phyloP scores from a whole-genome alignment of 2,888 invertebrate species.

The Mellilla xanthometata region DNA sequence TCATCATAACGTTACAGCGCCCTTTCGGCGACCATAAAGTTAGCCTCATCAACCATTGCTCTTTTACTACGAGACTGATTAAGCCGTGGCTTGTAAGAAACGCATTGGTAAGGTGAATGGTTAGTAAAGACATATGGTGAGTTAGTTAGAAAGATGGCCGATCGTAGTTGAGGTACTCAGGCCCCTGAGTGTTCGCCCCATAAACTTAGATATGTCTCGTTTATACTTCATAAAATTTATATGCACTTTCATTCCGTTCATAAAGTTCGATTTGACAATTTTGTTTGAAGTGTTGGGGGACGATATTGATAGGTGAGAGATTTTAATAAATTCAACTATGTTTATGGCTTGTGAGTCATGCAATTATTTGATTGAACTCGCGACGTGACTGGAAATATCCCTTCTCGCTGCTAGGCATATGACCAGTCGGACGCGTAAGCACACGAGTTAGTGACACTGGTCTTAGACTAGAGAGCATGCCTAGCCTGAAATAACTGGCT shows the following conservation, averaged over 20 bases:
- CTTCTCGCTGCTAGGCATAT: no score
- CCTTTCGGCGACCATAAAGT: conserved; percentile 31
- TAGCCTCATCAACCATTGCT: conserved; percentile 14
- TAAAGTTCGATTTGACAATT: conserved; percentile 76
- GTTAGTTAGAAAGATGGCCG: conserved; percentile 27
- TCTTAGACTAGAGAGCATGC: no score
- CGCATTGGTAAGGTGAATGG: conserved; percentile 13
- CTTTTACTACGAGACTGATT: neutral
- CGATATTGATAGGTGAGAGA: conserved; percentile 29
- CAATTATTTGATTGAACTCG: neutral
- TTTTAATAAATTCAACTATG: conserved; percentile 10
- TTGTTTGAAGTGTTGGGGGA: conserved; percentile 45
- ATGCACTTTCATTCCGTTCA: conserved; percentile 76
- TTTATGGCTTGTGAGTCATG: conserved; percentile 3
- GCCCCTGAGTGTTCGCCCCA: conserved; percentile 64
- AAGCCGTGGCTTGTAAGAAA: conserved; percentile 20
- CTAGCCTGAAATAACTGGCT: no score
- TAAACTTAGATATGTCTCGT: conserved; percentile 72
- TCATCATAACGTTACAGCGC: conserved; percentile 56
- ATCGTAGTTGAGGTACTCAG: conserved; percentile 35
- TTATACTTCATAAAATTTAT: conserved; percentile 81
- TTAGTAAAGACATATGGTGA: conserved; percentile 13
- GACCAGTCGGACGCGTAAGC: no score
- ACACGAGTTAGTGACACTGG: no score
- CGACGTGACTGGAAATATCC: no score